Conservation (phyloP, 2,113 vertebrate genomes). For the Isurus oxyrinchus region DNA sequence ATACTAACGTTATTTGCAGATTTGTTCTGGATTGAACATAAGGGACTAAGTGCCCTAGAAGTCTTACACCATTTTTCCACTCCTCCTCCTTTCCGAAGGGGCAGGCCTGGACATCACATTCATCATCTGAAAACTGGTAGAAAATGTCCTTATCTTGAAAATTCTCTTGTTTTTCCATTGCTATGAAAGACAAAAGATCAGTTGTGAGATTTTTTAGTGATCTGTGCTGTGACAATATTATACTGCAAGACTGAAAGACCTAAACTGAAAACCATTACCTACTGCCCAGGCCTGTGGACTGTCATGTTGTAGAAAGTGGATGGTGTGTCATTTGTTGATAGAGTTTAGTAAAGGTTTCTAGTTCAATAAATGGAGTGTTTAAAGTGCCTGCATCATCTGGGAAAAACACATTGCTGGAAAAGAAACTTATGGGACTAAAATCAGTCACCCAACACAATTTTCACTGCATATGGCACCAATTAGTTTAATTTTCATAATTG, state of each 20-base stretch:
- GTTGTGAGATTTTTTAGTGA: background rate
- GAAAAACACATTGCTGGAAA: background rate
- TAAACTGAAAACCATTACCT: background rate
- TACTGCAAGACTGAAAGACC: background rate
- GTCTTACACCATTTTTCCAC: slow-evolving; percentile 85
- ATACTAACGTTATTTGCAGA: slow-evolving; percentile 41
- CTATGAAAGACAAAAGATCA: slow-evolving; percentile 44
- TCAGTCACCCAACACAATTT: background rate
- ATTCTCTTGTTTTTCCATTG: slow-evolving; percentile 84
- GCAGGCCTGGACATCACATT: slow-evolving; percentile 80
- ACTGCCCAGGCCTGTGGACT: background rate
- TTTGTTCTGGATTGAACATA: slow-evolving; percentile 70
- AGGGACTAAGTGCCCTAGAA: slow-evolving; percentile 79
- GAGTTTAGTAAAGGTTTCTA: background rate
- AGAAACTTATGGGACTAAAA: background rate
- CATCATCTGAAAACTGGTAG: slow-evolving; percentile 94
- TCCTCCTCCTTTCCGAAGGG: slow-evolving; percentile 82
- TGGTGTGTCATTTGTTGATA: background rate
- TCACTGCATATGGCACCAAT: background rate
- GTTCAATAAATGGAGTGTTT: background rate
- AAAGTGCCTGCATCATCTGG: background rate
- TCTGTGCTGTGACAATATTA: slow-evolving; percentile 10
- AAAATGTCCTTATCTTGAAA: slow-evolving; percentile 86
- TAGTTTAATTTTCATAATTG: background rate
- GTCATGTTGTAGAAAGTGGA: background rate